Evolutionary conservation across 2,888 invertebrate genomes (phyloP).

Genomic region (Agriotes lineatus): DNA sequence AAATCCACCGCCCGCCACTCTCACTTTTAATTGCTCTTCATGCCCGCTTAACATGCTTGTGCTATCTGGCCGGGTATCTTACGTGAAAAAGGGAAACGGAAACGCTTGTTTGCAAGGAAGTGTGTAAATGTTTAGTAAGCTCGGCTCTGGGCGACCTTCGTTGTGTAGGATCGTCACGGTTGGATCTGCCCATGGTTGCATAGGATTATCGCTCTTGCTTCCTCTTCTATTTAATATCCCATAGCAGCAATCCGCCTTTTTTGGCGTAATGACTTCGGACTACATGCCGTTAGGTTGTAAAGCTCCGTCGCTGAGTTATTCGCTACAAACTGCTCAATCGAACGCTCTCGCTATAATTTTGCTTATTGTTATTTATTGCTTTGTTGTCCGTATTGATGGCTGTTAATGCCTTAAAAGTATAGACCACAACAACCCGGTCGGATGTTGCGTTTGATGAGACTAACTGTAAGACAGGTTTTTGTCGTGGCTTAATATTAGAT

Average conservation of each 20-base stretch:
- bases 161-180: conserved; percentile 24
- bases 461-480: not conserved
- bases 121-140: conserved; percentile 27
- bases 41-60: conserved; percentile 8
- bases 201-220: conserved; percentile 12
- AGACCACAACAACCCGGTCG: not conserved
- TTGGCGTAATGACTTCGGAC: conserved; percentile 10
- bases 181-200: conserved; percentile 19
- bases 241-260: conserved; percentile 4
- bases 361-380: not conserved
- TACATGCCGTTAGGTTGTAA: conserved; percentile 1
- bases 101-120: conserved; percentile 32
- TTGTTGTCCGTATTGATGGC: conserved; percentile 1
- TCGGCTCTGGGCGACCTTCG: conserved; percentile 26
- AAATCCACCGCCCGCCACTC: not conserved
- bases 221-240: conserved; percentile 12
- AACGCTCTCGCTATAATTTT: not conserved
- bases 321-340: not conserved
- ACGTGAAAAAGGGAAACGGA: conserved; percentile 17
- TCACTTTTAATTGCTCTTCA: conserved; percentile 9
- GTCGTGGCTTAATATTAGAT: not conserved
- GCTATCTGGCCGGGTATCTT: conserved; percentile 5
- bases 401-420: not conserved
- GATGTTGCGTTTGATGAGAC: not conserved
- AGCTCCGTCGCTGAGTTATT: not conserved